These are phyloP conservation scores for Gonioctena quinquepunctata DNA, from an alignment of 1,140 invertebrate genomes.

Conservation along the genomic window DNA sequence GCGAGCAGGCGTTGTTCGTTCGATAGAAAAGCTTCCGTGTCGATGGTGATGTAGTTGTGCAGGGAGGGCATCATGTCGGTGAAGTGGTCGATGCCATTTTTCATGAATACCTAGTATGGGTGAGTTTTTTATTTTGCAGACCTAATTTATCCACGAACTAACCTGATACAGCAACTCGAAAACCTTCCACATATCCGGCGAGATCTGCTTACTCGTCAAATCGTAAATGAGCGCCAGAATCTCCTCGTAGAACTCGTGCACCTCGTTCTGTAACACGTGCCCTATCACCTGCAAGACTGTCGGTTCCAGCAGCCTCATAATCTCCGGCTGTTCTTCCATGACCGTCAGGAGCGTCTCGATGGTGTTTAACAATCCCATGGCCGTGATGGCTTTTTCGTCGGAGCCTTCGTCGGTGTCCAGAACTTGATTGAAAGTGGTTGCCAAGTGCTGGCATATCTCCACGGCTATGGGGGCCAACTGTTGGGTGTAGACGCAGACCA, in stretches of 20 bases:
- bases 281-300: conserved; percentile 91
- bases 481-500: conserved; percentile 90
- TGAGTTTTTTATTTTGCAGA: background rate
- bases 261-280: conserved; percentile 48
- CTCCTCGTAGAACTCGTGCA: conserved; percentile 93
- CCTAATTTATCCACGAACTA: conserved; percentile 4
- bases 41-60: conserved; percentile 96
- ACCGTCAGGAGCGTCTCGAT: conserved; percentile 94
- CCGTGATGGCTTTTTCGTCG: conserved; percentile 96
- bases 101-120: conserved; percentile 75
- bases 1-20: conserved; percentile 88
- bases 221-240: conserved; percentile 91
- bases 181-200: conserved; percentile 94
- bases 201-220: conserved; percentile 86
- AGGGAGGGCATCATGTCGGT: conserved; percentile 98
- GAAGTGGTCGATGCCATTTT: conserved; percentile 96
- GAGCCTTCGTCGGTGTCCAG: conserved; percentile 83
- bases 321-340: conserved; percentile 90
- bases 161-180: conserved; percentile 85
- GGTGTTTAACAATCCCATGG: conserved; percentile 95
- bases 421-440: conserved; percentile 88
- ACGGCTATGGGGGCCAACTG: conserved; percentile 92
- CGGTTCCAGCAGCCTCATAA: conserved; percentile 89
- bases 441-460: conserved; percentile 93
- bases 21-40: conserved; percentile 89